These are phyloP conservation scores for Ptychobarbus kaznakovi DNA, from an alignment of 2,797 vertebrate species.

Conservation along the genomic window DNA sequence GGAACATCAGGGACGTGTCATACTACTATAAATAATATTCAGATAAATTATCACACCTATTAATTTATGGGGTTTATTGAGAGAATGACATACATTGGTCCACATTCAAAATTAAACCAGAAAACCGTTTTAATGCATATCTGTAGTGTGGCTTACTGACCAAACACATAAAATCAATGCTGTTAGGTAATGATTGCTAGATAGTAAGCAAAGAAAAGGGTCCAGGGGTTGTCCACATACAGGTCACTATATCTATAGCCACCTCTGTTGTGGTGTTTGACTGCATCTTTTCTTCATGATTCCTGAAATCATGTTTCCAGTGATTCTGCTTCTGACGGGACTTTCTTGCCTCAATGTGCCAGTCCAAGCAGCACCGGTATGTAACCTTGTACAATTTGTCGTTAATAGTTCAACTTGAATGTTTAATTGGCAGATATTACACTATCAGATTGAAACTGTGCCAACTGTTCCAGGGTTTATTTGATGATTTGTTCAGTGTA, in stretches of 20 bases:
- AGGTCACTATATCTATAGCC: neutral
- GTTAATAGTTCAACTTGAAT: neutral
- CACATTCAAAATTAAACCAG: neutral
- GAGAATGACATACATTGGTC: too few species aligned
- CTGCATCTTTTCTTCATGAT: neutral
- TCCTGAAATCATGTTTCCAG: conserved; percentile 44
- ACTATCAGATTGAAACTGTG: conserved; percentile 1
- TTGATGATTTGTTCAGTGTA: accelerated
- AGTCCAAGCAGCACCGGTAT: conserved; percentile 33
- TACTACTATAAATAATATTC: too few species aligned
- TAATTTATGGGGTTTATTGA: neutral
- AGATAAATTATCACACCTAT: too few species aligned
- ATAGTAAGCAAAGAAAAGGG: neutral
- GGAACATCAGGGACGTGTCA: neutral
- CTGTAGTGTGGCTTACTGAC: neutral
- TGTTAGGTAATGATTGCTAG: conserved; percentile 63
- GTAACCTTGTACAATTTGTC: neutral
- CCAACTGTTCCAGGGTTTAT: conserved; percentile 37
- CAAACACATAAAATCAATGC: conserved; percentile 59
- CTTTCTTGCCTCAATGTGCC: conserved; percentile 31
- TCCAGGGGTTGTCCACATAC: neutral
- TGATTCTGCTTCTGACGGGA: conserved; percentile 52
- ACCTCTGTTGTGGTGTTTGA: neutral
- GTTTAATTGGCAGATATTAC: neutral
- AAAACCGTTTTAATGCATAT: neutral